Conservation (phyloP, 2,113 vertebrate genomes). For the Aix galericulata region DNA sequence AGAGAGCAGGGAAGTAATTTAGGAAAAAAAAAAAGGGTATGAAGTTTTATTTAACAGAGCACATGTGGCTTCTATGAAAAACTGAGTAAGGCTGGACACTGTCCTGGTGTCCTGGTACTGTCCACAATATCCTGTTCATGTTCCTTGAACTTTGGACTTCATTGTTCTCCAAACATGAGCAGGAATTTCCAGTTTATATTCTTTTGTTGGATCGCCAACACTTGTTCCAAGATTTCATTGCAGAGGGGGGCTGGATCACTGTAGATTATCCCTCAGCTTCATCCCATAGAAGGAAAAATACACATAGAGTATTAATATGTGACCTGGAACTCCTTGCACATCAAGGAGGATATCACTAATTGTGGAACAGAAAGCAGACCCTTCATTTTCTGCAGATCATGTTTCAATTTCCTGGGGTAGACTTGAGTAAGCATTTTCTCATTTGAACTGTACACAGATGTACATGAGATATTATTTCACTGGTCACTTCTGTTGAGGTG, state of each 20-base stretch:
- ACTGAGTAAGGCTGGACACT: not conserved
- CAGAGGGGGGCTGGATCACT: not conserved
- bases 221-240: not conserved
- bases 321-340: not conserved
- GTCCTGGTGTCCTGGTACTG: not conserved
- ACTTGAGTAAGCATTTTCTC: not conserved
- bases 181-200: not conserved
- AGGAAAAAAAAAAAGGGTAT: not conserved
- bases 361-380: not conserved
- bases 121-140: not conserved
- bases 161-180: not conserved
- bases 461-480: not conserved
- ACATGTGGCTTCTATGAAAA: not conserved
- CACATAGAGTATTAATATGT: not conserved
- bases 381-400: not conserved
- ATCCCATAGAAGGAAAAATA: not conserved
- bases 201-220: not conserved
- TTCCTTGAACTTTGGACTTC: not conserved
- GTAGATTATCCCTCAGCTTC: not conserved
- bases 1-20: not conserved
- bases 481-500: not conserved
- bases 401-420: not conserved
- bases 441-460: not conserved
- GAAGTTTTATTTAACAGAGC: not conserved
- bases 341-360: not conserved